These are phyloP conservation scores for Steromphala cineraria DNA, from an alignment of 2,888 invertebrate genomes.

Conservation along the genomic window DNA sequence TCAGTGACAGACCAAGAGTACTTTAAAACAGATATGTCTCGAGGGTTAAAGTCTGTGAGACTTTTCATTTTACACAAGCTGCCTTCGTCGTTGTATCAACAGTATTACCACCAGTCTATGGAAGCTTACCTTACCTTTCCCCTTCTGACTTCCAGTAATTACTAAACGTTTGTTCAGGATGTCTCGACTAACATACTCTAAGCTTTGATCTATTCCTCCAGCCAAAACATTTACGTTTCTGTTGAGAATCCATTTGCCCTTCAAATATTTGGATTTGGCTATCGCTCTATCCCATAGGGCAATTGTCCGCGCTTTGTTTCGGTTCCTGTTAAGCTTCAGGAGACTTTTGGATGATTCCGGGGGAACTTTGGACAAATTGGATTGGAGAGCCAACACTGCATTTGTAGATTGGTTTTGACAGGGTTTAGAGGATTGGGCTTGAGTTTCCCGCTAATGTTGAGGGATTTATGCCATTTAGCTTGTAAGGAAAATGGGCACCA, in stretches of 20 bases:
- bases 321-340: neutral
- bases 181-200: neutral
- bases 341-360: neutral
- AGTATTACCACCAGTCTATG: no score
- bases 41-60: no score
- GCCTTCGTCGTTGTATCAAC: no score
- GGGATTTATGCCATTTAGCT: constrained; percentile 15
- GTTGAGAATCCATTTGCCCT: constrained; percentile 7
- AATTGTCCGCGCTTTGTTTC: constrained; percentile 9
- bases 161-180: neutral
- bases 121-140: neutral
- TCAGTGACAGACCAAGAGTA: no score
- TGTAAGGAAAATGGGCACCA: constrained; percentile 5
- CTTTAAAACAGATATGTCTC: no score
- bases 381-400: neutral
- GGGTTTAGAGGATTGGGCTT: constrained; percentile 4
- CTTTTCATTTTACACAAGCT: no score
- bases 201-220: constrained; percentile 6
- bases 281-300: constrained; percentile 11
- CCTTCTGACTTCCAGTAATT: neutral
- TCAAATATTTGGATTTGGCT: constrained; percentile 12
- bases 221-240: constrained; percentile 19
- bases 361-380: neutral
- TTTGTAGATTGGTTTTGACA: constrained; percentile 13
- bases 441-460: constrained; percentile 9